Evolutionary conservation across 2,888 invertebrate species (phyloP), one percentile per base, ranked within the genome.

Genomic region (Orchestes rusci): DNA sequence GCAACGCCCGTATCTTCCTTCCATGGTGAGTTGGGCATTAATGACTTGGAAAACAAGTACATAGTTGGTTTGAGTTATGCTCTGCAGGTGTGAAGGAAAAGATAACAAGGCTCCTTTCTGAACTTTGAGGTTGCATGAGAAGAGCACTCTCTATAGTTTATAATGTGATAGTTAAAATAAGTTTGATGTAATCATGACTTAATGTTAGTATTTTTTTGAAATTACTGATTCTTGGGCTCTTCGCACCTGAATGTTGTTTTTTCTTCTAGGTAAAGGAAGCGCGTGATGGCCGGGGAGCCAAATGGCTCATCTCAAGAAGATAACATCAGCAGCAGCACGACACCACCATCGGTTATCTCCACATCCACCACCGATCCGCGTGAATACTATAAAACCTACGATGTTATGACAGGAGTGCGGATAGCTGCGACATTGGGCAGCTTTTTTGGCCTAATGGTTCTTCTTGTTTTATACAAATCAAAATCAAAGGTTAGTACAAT

Each of bases 401-500:
- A 92, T 75, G 86, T 86, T 68, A 91, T 90, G 90, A 92, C 91
- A 59, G 92, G 92, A 55, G 81, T 92, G 53, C 79, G 91, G 54
- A 92, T 92, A 69, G 92, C 92, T 57, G 87, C 87, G 57, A 92
- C 92, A 2, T 74, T 93, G 39, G 90, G 91, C 59, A 89, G 89
- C 59, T 90, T 92, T 70, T 92, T 92, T 71, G 84, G 86, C 52
- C 75, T 92, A 60, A 91, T 92, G 84, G 89, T 91, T n/a, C 82
- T 92, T 66, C 76, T 92, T 63, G 85, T 93, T 58, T 79, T 92
- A 53, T 92, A 89, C 74, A 93, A 93, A 70, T 89, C 88, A 69
- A 84, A 84, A 57, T 82, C 82, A 63, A 82, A 82, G 52, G 52
- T 52, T 39, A 38, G 36, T 36, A 23, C 10, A 23, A n/a, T n/a